phyloP scores from a whole-genome alignment of 1,140 invertebrate species.

The Cataglyphis hispanica region DNA sequence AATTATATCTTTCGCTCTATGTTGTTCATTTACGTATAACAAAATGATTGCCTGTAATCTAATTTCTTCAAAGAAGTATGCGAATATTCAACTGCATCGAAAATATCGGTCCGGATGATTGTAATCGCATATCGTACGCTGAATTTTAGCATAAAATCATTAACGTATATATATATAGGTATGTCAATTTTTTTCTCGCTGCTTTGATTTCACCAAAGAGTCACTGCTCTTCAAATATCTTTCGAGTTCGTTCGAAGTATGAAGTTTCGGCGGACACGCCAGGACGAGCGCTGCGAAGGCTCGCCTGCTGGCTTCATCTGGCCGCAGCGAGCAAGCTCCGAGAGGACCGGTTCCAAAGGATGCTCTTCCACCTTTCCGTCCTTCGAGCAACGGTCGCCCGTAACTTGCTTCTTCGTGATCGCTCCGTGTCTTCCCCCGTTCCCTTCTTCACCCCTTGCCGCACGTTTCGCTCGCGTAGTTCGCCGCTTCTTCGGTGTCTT shows the following conservation, averaged over 20 bases:
- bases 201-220: neutral
- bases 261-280: neutral
- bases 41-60: neutral
- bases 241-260: neutral
- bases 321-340: conserved; percentile 59
- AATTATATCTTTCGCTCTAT: conserved; percentile 22
- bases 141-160: neutral
- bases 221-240: neutral
- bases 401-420: conserved; percentile 61
- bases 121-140: neutral
- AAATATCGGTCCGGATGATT: neutral
- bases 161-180: neutral
- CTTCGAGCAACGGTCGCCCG: conserved; percentile 63
- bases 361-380: conserved; percentile 80
- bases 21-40: neutral
- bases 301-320: conserved; percentile 72
- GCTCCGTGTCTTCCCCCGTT: conserved; percentile 22
- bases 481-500: conserved; percentile 50
- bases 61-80: neutral
- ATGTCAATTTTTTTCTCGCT: neutral
- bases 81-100: neutral
- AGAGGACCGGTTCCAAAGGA: conserved; percentile 85
- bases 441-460: conserved; percentile 3
- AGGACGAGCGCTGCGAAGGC: conserved; percentile 63
- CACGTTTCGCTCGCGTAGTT: conserved; percentile 20